phyloP scores from a whole-genome alignment of 2,888 invertebrate species.

The Megastigmus dorsalis region DNA sequence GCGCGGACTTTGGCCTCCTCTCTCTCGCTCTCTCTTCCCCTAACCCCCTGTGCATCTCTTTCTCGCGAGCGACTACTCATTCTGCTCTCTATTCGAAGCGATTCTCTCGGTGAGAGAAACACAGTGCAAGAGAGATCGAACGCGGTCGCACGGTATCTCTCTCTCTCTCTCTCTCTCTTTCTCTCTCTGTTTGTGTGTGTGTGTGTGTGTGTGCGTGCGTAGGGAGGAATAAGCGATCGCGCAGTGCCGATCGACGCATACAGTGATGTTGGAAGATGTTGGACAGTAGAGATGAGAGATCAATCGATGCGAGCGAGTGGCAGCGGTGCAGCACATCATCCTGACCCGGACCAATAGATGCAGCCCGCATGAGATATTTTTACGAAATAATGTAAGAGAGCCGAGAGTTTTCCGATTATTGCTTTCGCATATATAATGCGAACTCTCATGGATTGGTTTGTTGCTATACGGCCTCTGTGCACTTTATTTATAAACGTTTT shows the following conservation, averaged over 20 bases:
- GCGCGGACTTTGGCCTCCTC: constrained; percentile 25
- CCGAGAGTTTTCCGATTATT: no score
- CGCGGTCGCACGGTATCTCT: no score
- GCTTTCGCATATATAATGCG: no score
- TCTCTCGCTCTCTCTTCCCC: neutral
- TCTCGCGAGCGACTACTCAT: no score
- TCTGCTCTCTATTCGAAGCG: no score
- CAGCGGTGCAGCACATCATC: constrained; percentile 1
- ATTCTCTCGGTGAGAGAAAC: neutral
- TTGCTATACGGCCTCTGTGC: no score
- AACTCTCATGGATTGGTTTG: no score
- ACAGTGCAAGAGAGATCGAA: neutral
- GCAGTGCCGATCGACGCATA: neutral
- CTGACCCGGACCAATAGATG: neutral
- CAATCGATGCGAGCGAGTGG: neutral
- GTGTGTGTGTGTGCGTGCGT: neutral
- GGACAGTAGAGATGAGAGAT: neutral
- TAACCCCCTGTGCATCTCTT: no score
- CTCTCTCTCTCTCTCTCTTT: no score
- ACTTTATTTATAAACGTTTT: no score
- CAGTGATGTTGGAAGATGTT: neutral
- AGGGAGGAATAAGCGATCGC: no score
- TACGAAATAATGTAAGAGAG: constrained; percentile 24
- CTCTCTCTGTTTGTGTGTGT: no score
- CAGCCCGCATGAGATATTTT: neutral